phyloP scores from a whole-genome alignment of 1,140 invertebrate genomes.

The Dinothrombium tinctorium region DNA sequence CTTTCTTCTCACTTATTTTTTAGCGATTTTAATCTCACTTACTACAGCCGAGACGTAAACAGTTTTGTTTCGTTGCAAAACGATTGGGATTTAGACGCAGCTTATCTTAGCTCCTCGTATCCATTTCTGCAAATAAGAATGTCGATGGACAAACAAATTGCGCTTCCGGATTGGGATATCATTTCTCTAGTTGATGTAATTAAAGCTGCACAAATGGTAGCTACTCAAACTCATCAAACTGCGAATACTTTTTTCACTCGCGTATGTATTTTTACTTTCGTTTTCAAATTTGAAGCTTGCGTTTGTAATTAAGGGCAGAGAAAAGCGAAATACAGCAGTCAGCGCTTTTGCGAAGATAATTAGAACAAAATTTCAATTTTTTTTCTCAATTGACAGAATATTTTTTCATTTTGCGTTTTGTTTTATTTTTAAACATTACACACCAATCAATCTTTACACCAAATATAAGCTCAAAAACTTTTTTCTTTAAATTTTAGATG shows the following conservation, averaged over 20 bases:
- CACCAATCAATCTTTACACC: too few species aligned
- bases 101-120: constrained; percentile 64
- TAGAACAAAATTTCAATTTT: too few species aligned
- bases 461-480: too few species aligned
- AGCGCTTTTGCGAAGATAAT: too few species aligned
- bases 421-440: not conserved
- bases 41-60: constrained; percentile 62
- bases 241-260: constrained; percentile 53
- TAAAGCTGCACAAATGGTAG: constrained; percentile 22
- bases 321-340: too few species aligned
- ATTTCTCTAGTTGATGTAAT: constrained; percentile 24
- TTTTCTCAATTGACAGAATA: too few species aligned
- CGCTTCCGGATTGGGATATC: constrained; percentile 21
- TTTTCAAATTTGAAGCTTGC: not conserved
- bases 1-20: too few species aligned
- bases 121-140: constrained; percentile 65
- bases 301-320: not conserved
- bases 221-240: constrained; percentile 31
- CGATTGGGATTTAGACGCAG: constrained; percentile 90
- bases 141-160: not conserved
- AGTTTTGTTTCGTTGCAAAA: constrained; percentile 65
- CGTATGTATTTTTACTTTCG: constrained; percentile 21
- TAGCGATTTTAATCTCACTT: constrained; percentile 70
- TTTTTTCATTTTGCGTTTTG: too few species aligned
- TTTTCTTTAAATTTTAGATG: too few species aligned